Conservation (phyloP, 2,888 invertebrate species). For the Piscicola geometra region DNA sequence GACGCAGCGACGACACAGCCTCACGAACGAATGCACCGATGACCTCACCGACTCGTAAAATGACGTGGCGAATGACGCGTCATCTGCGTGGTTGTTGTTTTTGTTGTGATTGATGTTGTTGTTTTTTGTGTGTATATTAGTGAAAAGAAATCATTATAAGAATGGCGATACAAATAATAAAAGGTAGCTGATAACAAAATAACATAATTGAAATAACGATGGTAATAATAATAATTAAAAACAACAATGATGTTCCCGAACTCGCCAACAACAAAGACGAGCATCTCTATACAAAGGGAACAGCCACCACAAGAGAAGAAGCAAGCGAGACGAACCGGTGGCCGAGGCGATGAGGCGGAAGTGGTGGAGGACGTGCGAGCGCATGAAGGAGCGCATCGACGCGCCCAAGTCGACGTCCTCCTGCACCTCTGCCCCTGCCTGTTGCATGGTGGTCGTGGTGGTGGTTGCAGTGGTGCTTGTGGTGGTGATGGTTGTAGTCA, state of each 20-base stretch:
- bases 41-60: slow-evolving; percentile 50
- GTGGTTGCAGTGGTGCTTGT: neutral
- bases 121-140: too few species aligned
- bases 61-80: slow-evolving; percentile 50
- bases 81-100: too few species aligned
- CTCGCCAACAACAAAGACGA: too few species aligned
- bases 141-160: neutral
- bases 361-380: neutral
- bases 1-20: slow-evolving; percentile 54
- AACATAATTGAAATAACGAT: too few species aligned
- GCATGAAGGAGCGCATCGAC: neutral
- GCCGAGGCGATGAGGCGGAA: slow-evolving; percentile 28
- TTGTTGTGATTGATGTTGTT: too few species aligned
- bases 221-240: too few species aligned
- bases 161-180: neutral
- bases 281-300: too few species aligned
- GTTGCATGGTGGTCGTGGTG: slow-evolving; percentile 51
- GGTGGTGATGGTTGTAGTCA: slow-evolving; percentile 57
- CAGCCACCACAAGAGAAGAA: too few species aligned
- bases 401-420: slow-evolving; percentile 51
- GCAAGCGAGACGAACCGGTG: slow-evolving; percentile 51
- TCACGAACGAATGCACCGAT: slow-evolving; percentile 52
- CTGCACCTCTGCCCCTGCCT: slow-evolving; percentile 54
- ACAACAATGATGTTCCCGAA: too few species aligned
- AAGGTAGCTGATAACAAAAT: too few species aligned